Conservation (phyloP, 2,113 vertebrate species). For the Numida meleagris region DNA sequence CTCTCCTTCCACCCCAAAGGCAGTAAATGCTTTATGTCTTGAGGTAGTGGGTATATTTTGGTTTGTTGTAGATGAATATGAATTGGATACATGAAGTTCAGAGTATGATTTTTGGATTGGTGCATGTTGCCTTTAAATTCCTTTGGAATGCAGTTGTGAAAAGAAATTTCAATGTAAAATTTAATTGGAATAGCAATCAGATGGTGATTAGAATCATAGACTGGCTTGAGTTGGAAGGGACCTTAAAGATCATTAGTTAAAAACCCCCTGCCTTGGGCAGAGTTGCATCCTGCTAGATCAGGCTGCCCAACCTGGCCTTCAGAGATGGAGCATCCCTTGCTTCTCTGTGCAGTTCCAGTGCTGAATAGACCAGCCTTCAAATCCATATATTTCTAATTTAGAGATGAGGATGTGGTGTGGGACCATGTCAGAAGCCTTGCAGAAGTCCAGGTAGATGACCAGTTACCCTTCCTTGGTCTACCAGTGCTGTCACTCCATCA, state of each 20-base stretch:
- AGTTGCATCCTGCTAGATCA: too few relatives aligned
- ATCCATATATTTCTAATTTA: background rate
- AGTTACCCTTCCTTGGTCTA: background rate
- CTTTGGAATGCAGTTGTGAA: background rate
- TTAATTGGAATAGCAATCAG: background rate
- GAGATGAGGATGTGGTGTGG: background rate
- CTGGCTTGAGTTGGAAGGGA: too few relatives aligned
- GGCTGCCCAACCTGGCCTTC: too few relatives aligned
- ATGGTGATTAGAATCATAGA: background rate
- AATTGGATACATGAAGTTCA: background rate
- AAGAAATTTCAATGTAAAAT: background rate
- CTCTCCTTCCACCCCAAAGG: background rate
- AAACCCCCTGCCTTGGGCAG: too few relatives aligned
- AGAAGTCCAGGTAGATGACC: background rate
- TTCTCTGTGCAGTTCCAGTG: too few relatives aligned
- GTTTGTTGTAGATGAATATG: background rate
- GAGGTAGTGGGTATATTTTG: background rate
- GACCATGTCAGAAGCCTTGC: background rate
- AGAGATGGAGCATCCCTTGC: too few relatives aligned
- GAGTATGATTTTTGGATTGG: background rate
- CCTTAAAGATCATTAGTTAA: too few relatives aligned
- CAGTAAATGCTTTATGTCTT: background rate
- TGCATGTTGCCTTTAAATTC: background rate
- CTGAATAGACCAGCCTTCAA: background rate
- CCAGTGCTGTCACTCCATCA: background rate